These are phyloP conservation scores for Cnemophilus loriae DNA, from an alignment of 2,113 vertebrate genomes.

Conservation along the genomic window DNA sequence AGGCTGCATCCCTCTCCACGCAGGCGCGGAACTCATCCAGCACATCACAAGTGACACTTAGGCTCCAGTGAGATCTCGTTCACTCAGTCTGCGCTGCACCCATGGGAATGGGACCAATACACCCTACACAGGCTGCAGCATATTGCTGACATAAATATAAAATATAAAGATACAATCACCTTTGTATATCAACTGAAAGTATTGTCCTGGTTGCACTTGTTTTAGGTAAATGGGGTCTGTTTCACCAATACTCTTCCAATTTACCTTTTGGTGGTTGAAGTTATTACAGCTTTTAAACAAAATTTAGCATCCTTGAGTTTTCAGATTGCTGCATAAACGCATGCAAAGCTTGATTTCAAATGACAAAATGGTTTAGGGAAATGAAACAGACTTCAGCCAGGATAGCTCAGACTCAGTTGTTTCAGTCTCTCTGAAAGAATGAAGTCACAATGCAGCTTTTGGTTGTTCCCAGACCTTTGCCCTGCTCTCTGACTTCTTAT, in stretches of 20 bases:
- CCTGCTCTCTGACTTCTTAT: not conserved
- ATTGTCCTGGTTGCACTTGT: not conserved
- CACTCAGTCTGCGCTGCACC: not conserved
- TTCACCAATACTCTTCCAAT: not conserved
- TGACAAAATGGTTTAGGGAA: not conserved
- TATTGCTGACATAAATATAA: not conserved
- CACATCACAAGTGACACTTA: not conserved
- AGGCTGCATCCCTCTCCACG: not conserved
- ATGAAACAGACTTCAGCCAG: not conserved
- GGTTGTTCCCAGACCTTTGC: not conserved
- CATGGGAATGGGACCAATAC: not conserved
- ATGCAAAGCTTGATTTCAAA: not conserved
- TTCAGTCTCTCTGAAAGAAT: not conserved
- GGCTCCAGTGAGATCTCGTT: not conserved
- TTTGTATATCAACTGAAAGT: not conserved
- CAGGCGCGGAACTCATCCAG: not conserved
- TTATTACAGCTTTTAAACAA: not conserved
- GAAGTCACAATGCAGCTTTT: not conserved
- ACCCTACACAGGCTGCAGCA: accelerated
- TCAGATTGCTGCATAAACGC: not conserved
- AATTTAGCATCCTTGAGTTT: not conserved
- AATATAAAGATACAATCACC: not conserved
- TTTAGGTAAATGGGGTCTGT: not conserved
- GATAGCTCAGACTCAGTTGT: not conserved
- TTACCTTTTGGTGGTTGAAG: not conserved